A percentile compares a stretch with the other conserved stretches of the same genome.
These are phyloP conservation scores for Steatornis caripensis DNA, from an alignment of 2,113 vertebrate genomes.

Conservation along the genomic window DNA sequence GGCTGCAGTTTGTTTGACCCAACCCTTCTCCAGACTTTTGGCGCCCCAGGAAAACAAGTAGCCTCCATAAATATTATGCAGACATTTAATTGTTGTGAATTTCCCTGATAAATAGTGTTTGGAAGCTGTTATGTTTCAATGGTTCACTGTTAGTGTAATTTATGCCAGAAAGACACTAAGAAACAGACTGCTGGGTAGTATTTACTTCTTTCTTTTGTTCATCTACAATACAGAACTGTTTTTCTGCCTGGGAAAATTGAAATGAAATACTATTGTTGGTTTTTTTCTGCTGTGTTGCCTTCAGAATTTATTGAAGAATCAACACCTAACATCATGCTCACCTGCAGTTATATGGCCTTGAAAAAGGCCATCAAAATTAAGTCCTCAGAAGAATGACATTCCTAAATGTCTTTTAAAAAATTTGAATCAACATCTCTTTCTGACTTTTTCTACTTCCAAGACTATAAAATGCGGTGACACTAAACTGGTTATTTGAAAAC, in stretches of 20 bases:
- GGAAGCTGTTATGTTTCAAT: not conserved
- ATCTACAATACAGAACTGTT: not conserved
- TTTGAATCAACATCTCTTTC: not conserved
- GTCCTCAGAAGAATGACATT: not conserved
- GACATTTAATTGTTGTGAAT: constrained; percentile 35
- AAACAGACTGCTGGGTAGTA: not conserved
- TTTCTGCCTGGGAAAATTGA: not conserved
- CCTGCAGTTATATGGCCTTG: not conserved
- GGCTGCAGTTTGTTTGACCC: constrained; percentile 16
- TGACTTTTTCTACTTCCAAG: not conserved
- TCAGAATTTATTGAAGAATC: not conserved
- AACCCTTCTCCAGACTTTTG: constrained; percentile 36
- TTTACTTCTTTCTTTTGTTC: not conserved
- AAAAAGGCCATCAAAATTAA: not conserved
- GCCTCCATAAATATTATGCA: constrained; percentile 38
- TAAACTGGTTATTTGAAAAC: not conserved
- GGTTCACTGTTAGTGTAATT: not conserved
- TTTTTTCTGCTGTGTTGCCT: not conserved
- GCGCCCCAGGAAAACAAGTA: constrained; percentile 31
- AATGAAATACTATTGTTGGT: not conserved
- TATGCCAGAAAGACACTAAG: not conserved
- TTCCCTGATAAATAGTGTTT: constrained; percentile 31
- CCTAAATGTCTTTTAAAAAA: not conserved
- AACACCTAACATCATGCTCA: not conserved
- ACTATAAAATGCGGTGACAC: not conserved